Percentiles rank a stretch among this genome's conserved stretches.
These are phyloP conservation scores for Odontocolon sp. DNA, from an alignment of 2,888 invertebrate species.

Conservation along the genomic window DNA sequence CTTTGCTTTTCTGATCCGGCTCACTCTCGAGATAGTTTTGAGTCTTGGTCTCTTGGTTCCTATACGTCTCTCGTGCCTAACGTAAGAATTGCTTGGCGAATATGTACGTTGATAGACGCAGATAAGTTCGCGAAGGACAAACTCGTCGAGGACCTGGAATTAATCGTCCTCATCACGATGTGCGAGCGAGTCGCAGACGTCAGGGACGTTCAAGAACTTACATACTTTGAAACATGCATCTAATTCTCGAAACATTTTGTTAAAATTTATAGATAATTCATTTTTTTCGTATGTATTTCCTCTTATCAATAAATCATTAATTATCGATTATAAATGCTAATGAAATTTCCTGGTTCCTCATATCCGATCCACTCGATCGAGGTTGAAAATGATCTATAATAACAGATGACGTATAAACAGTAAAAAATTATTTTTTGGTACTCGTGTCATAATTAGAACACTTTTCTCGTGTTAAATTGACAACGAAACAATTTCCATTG, in stretches of 20 bases:
- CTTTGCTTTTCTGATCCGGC: not conserved
- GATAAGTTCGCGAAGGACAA: not conserved
- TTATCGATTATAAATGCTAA: constrained; percentile 21
- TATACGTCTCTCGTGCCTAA: too few relatives aligned
- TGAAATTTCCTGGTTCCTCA: not conserved
- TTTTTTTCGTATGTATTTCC: constrained; percentile 7
- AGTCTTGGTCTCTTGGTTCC: not conserved
- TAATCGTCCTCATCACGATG: not conserved
- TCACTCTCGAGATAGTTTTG: not conserved
- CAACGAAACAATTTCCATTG: too few relatives aligned
- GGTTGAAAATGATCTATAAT: too few relatives aligned
- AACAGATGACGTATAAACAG: too few relatives aligned
- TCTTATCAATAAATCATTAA: not conserved
- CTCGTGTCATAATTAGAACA: too few relatives aligned
- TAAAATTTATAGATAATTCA: not conserved
- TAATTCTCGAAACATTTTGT: not conserved
- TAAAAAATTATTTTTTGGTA: too few relatives aligned
- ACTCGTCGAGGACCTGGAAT: not conserved
- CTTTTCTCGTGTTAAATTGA: too few relatives aligned
- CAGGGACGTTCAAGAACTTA: not conserved
- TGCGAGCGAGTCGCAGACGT: not conserved
- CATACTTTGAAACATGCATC: not conserved
- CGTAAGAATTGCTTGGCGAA: not conserved
- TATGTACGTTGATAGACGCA: not conserved
- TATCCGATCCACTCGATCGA: not conserved